These are phyloP conservation scores for Nycticorax nycticorax DNA, from an alignment of 2,113 vertebrate species.

Conservation along the genomic window DNA sequence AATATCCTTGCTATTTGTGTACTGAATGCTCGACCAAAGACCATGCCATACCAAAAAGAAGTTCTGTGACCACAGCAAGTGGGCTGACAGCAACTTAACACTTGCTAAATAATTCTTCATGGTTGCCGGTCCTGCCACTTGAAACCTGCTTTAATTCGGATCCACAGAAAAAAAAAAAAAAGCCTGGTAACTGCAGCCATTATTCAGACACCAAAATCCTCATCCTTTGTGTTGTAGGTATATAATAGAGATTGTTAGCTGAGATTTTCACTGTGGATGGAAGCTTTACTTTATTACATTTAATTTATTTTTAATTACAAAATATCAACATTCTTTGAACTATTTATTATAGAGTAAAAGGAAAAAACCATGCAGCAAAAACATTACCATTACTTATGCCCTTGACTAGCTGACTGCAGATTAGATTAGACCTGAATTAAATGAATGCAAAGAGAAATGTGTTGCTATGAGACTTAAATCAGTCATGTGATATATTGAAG, in stretches of 20 bases:
- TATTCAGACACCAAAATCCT: not conserved
- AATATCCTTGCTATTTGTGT: slow-evolving; percentile 6
- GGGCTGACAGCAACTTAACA: slow-evolving; percentile 13
- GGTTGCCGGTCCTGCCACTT: not conserved
- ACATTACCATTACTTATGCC: not conserved
- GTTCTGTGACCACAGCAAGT: not conserved
- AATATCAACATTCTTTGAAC: not conserved
- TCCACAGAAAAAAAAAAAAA: not conserved
- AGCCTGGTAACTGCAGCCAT: not conserved
- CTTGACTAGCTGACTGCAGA: slow-evolving; percentile 33
- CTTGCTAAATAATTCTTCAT: not conserved
- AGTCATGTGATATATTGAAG: slow-evolving; percentile 37
- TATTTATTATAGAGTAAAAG: not conserved
- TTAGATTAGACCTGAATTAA: slow-evolving; percentile 40
- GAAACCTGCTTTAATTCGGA: not conserved
- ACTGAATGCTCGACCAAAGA: slow-evolving; percentile 10
- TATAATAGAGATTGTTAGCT: not conserved
- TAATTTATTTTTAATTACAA: not conserved
- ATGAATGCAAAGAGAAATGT: slow-evolving; percentile 39
- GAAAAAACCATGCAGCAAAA: not conserved
- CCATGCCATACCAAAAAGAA: not conserved
- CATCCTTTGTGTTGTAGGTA: not conserved
- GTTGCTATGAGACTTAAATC: slow-evolving; percentile 62
- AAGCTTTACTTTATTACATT: not conserved
- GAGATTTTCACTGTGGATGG: not conserved